Evolutionary conservation across 1,140 invertebrate species (phyloP).

Genomic region (Drosophila sulfurigaster): DNA sequence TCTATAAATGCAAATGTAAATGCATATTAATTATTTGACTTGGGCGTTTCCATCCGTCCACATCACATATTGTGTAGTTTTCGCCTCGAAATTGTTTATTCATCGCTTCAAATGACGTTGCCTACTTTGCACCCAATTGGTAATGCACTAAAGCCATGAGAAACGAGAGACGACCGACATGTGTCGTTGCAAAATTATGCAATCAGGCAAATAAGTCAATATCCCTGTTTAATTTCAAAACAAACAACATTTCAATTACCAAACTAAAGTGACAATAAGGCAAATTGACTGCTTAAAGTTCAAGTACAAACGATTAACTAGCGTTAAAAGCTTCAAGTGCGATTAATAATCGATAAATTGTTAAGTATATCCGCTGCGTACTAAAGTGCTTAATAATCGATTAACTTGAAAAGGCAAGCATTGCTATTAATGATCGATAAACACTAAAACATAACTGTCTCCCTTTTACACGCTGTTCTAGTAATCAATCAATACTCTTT

Average conservation of each 20-base stretch:
- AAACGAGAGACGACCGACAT: too few relatives aligned
- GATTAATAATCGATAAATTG: not conserved
- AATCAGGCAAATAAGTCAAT: too few relatives aligned
- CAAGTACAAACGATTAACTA: not conserved
- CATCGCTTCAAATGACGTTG: not conserved
- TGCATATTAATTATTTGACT: conserved; percentile 17
- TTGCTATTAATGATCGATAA: not conserved
- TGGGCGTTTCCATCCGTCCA: conserved; percentile 22
- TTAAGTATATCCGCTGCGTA: too few relatives aligned
- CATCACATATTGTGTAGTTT: too few relatives aligned
- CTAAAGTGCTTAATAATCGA: not conserved
- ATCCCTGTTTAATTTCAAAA: too few relatives aligned
- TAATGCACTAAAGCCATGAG: not conserved
- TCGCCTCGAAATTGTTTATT: too few relatives aligned
- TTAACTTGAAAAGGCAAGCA: not conserved
- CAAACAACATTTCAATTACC: too few relatives aligned
- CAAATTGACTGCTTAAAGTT: too few relatives aligned
- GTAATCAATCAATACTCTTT: conserved; percentile 24
- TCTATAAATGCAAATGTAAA: conserved; percentile 50
- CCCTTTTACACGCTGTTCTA: not conserved
- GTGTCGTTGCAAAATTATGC: too few relatives aligned
- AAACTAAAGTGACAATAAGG: too few relatives aligned
- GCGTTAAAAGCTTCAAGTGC: not conserved
- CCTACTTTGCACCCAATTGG: conserved; percentile 10
- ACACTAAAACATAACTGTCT: not conserved